Evolutionary conservation across 2,113 vertebrate species (phyloP).

Genomic region (Festucalex cinctus): DNA sequence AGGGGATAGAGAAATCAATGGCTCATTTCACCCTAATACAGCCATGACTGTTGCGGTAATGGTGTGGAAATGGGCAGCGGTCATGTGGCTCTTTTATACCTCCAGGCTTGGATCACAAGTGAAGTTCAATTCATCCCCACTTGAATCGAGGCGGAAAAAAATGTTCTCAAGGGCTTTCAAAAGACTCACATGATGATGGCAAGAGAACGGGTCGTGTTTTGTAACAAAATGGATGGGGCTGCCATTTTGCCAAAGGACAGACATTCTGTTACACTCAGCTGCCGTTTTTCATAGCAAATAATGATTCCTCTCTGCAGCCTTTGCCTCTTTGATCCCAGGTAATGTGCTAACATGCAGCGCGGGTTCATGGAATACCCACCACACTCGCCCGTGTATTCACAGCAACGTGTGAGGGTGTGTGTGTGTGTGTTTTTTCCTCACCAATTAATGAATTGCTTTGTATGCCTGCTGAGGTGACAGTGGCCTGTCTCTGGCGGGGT

Average conservation of each 20-base stretch:
- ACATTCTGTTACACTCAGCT: conserved; percentile 42
- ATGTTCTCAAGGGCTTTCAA: conserved; percentile 52
- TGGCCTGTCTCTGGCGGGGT: conserved; percentile 56
- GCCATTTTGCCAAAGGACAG: conserved; percentile 52
- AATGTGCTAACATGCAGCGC: conserved; percentile 68
- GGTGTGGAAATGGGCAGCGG: conserved; percentile 65
- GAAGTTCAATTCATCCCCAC: conserved; percentile 59
- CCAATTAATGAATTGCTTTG: conserved; percentile 73
- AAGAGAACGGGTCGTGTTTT: conserved; percentile 30
- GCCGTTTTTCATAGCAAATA: conserved; percentile 60
- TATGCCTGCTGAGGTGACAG: conserved; percentile 63
- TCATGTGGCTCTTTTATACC: conserved; percentile 65
- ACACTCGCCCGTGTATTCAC: conserved; percentile 50
- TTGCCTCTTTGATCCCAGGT: conserved; percentile 66
- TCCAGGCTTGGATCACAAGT: conserved; percentile 56
- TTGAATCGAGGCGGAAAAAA: conserved; percentile 56
- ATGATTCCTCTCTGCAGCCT: conserved; percentile 39
- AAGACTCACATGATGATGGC: conserved; percentile 58
- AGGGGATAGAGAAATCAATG: conserved; percentile 53
- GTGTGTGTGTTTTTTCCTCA: conserved; percentile 69
- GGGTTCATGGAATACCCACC: conserved; percentile 54
- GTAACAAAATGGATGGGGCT: conserved; percentile 32
- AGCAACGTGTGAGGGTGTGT: conserved; percentile 19
- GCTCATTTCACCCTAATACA: conserved; percentile 61
- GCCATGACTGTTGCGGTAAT: conserved; percentile 67